These are phyloP conservation scores for Mugil cephalus DNA, from an alignment of 2,113 vertebrate genomes.

Conservation along the genomic window DNA sequence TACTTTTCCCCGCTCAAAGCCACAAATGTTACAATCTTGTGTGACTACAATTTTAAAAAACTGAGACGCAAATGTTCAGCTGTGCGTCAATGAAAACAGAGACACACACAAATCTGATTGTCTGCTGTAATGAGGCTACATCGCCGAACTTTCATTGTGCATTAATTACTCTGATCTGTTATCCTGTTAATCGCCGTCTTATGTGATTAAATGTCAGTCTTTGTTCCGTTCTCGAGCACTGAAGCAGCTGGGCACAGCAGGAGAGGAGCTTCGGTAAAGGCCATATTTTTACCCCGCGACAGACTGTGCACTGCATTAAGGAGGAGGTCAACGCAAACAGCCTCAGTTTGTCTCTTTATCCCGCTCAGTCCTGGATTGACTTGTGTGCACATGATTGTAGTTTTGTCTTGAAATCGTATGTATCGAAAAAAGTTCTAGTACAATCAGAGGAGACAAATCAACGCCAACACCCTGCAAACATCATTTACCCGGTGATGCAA, in stretches of 20 bases:
- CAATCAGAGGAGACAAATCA: too few relatives aligned
- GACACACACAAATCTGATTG: background rate
- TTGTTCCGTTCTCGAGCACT: constrained; percentile 7
- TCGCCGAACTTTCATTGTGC: constrained; percentile 9
- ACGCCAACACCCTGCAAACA: too few relatives aligned
- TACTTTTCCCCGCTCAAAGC: too few relatives aligned
- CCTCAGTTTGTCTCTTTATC: background rate
- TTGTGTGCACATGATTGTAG: background rate
- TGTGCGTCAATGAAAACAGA: background rate
- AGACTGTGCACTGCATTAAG: background rate
- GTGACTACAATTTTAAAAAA: too few relatives aligned
- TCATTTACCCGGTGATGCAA: too few relatives aligned
- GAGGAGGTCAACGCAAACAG: background rate
- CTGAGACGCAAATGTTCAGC: too few relatives aligned
- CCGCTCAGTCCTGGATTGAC: background rate
- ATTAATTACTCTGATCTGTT: constrained; percentile 13
- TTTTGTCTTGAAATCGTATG: background rate
- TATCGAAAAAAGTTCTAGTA: too few relatives aligned
- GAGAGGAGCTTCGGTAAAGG: background rate
- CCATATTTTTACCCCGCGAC: background rate
- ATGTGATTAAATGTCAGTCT: constrained; percentile 1
- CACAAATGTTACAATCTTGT: too few relatives aligned
- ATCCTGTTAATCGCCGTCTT: background rate
- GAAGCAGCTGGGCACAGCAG: constrained; percentile 39
- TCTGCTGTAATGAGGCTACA: constrained; percentile 2